These are phyloP conservation scores for Drosophila sproati DNA, from an alignment of 1,140 invertebrate species.

Conservation along the genomic window DNA sequence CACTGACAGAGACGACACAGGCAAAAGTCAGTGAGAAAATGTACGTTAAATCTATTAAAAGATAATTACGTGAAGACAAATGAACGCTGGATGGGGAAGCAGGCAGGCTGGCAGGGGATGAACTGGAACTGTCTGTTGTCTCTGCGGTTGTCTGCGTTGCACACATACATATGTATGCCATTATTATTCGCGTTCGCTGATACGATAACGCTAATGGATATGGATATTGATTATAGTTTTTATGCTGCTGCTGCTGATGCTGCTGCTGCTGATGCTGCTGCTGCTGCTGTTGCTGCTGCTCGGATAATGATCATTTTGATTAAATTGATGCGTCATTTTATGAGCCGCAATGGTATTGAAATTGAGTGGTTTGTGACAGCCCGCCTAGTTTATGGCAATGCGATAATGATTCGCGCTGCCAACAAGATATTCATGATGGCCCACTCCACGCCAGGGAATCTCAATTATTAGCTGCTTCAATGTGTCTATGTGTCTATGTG, in stretches of 20 bases:
- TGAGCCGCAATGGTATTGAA: slow-evolving; percentile 81
- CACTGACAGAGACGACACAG: slow-evolving; percentile 46
- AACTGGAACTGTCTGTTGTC: slow-evolving; percentile 12
- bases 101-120: neutral
- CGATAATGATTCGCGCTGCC: slow-evolving; percentile 52
- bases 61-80: slow-evolving; percentile 83
- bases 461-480: slow-evolving; percentile 72
- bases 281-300: slow-evolving; percentile 25
- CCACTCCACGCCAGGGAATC: slow-evolving; percentile 21
- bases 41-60: slow-evolving; percentile 83
- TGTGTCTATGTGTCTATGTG: slow-evolving; percentile 13
- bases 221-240: slow-evolving; percentile 83
- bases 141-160: slow-evolving; percentile 36
- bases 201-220: slow-evolving; percentile 83
- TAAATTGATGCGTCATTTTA: slow-evolving; percentile 83
- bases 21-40: slow-evolving; percentile 76
- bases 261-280: slow-evolving; percentile 27
- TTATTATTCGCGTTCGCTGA: slow-evolving; percentile 78
- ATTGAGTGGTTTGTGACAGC: slow-evolving; percentile 79
- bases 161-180: slow-evolving; percentile 56
- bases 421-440: slow-evolving; percentile 49
- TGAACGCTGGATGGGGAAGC: slow-evolving; percentile 44
- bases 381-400: slow-evolving; percentile 54
- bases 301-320: slow-evolving; percentile 79
- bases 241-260: slow-evolving; percentile 43